Conservation (phyloP, 2,888 invertebrate genomes). For the Tromatobia lineatoria region DNA sequence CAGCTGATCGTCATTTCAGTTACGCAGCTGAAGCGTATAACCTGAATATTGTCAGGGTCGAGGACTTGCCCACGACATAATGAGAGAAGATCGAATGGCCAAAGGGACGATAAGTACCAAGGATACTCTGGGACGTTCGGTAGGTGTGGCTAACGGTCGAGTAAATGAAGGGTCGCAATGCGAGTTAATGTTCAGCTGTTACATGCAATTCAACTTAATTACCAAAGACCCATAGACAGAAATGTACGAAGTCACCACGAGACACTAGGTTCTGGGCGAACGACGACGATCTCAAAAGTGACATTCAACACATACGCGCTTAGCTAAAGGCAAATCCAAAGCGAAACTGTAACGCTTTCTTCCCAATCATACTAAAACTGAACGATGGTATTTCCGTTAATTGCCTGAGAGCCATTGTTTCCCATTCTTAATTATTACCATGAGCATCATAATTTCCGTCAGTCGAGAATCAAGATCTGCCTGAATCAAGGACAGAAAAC, state of each 20-base stretch:
- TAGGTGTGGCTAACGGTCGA: slow-evolving; percentile 83
- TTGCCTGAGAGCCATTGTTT: slow-evolving; percentile 33
- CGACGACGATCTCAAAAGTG: slow-evolving; percentile 59
- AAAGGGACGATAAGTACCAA: slow-evolving; percentile 76
- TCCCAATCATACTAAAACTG: slow-evolving; percentile 51
- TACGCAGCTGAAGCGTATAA: slow-evolving; percentile 14
- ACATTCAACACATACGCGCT: slow-evolving; percentile 42
- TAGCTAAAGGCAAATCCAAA: background rate
- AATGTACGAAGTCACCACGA: slow-evolving; percentile 75
- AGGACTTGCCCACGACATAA: slow-evolving; percentile 62
- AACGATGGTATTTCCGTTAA: slow-evolving; percentile 45
- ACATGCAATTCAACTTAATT: slow-evolving; percentile 84
- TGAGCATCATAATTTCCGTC: background rate
- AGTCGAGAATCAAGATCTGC: slow-evolving; percentile 25
- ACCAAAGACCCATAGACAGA: slow-evolving; percentile 74
- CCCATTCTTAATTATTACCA: background rate
- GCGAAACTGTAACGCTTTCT: slow-evolving; percentile 49
- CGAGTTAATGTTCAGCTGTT: slow-evolving; percentile 85
- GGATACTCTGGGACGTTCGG: slow-evolving; percentile 72
- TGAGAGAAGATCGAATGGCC: slow-evolving; percentile 76
- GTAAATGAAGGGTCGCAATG: slow-evolving; percentile 85
- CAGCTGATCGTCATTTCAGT: background rate
- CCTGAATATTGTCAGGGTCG: background rate
- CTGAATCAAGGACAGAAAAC: too few relatives aligned
- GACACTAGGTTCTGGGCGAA: slow-evolving; percentile 72